Conservation (phyloP, 2,888 invertebrate species). For the Spisula solida region DNA sequence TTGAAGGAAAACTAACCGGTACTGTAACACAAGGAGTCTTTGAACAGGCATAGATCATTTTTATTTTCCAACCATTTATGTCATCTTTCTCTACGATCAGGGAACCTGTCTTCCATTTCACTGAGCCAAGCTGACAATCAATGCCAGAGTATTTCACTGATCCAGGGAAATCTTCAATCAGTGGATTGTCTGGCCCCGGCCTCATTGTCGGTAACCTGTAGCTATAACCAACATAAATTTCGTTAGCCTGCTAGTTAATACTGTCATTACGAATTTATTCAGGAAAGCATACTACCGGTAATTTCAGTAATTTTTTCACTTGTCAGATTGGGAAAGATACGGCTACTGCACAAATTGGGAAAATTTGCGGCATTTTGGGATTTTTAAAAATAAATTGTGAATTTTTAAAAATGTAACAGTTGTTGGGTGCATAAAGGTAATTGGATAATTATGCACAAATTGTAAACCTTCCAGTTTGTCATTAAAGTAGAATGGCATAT, state of each 20-base stretch:
- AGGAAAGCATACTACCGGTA: neutral
- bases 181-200: neutral
- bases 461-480: no score
- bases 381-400: no score
- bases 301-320: no score
- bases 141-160: slow-evolving; percentile 63
- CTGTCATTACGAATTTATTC: neutral
- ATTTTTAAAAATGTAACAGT: no score
- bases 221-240: no score
- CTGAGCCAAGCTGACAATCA: slow-evolving; percentile 55
- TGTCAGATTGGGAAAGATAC: no score
- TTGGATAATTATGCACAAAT: no score
- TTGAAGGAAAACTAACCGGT: slow-evolving; percentile 30
- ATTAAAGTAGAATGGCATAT: no score
- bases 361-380: no score
- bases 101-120: slow-evolving; percentile 68
- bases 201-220: neutral
- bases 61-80: slow-evolving; percentile 57
- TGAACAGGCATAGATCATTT: slow-evolving; percentile 44
- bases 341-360: no score
- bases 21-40: slow-evolving; percentile 32
- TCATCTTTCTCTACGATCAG: slow-evolving; percentile 58
- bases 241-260: no score
- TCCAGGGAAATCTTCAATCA: slow-evolving; percentile 51
- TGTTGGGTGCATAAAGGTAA: no score